A percentile compares a stretch with the other conserved stretches of the same genome.
Evolutionary conservation across 2,888 invertebrate species (phyloP).

Genomic region (Caenorhabditis macrosperma): DNA sequence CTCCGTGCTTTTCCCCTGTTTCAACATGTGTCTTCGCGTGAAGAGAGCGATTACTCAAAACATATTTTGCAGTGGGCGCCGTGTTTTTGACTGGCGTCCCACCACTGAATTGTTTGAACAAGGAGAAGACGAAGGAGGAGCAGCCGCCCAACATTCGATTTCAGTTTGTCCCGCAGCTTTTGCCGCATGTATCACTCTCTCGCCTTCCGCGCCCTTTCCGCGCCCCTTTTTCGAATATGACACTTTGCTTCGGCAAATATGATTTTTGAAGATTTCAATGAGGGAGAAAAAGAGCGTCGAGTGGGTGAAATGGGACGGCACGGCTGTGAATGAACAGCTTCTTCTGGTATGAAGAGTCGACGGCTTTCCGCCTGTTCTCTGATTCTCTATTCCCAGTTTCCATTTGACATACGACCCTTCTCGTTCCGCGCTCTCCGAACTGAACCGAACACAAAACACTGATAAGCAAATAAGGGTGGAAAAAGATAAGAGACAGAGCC

Average conservation of each 20-base stretch:
- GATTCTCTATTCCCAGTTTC: too few species aligned
- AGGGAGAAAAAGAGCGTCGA: background rate
- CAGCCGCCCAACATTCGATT: too few species aligned
- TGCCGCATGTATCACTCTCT: conserved; percentile 17
- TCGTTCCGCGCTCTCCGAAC: too few species aligned
- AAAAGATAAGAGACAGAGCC: too few species aligned
- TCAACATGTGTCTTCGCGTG: background rate
- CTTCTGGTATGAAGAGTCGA: too few species aligned
- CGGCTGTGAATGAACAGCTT: too few species aligned
- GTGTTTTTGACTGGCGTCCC: conserved; percentile 19
- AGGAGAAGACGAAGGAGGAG: background rate
- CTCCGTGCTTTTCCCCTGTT: background rate
- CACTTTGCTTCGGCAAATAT: background rate
- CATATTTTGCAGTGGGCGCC: conserved; percentile 17
- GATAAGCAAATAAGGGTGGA: too few species aligned
- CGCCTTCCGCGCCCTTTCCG: conserved; percentile 40
- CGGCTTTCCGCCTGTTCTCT: too few species aligned
- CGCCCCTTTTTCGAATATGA: conserved; percentile 1
- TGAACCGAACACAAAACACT: too few species aligned
- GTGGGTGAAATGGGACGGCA: too few species aligned
- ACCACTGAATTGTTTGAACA: conserved; percentile 20
- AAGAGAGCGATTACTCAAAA: conserved; percentile 11
- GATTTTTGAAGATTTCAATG: background rate
- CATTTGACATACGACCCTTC: too few species aligned
- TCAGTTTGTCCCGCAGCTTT: conserved; percentile 12